Percentiles rank a stretch among this genome's conserved stretches.
phyloP scores from a whole-genome alignment of 2,888 invertebrate species.

The Hybos culiciformis region DNA sequence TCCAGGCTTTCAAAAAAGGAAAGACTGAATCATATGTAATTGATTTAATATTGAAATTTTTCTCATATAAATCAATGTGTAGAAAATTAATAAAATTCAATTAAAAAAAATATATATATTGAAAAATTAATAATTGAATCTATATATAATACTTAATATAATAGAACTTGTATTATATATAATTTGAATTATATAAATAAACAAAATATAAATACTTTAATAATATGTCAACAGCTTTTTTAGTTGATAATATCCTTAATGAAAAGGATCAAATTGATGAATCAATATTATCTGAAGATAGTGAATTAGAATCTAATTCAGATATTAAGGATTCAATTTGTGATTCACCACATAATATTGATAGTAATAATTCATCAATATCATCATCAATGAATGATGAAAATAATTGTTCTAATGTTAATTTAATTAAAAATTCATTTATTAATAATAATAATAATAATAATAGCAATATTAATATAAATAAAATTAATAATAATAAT shows the following conservation, averaged over 20 bases:
- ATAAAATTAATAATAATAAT: background rate
- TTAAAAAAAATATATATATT: no score
- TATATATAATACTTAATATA: no score
- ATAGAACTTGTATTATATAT: background rate
- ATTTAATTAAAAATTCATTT: background rate
- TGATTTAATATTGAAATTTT: no score
- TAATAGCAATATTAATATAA: background rate
- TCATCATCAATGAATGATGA: constrained; percentile 16
- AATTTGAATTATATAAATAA: background rate
- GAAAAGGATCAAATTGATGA: constrained; percentile 24
- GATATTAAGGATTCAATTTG: constrained; percentile 23
- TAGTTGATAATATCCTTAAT: constrained; percentile 33
- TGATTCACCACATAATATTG: constrained; percentile 16
- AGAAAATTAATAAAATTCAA: no score
- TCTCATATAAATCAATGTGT: no score
- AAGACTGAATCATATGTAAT: no score
- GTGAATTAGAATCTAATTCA: constrained; percentile 17
- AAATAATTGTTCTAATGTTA: background rate
- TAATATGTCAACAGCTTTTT: constrained; percentile 32
- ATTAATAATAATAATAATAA: background rate
- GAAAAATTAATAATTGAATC: no score
- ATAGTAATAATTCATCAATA: constrained; percentile 24
- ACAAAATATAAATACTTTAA: background rate
- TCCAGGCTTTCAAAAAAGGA: no score
- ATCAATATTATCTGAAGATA: constrained; percentile 18